Evolutionary conservation across 1,140 invertebrate species (phyloP), one percentile per base, ranked within the genome.

Genomic region (Adelges cooleyi): DNA sequence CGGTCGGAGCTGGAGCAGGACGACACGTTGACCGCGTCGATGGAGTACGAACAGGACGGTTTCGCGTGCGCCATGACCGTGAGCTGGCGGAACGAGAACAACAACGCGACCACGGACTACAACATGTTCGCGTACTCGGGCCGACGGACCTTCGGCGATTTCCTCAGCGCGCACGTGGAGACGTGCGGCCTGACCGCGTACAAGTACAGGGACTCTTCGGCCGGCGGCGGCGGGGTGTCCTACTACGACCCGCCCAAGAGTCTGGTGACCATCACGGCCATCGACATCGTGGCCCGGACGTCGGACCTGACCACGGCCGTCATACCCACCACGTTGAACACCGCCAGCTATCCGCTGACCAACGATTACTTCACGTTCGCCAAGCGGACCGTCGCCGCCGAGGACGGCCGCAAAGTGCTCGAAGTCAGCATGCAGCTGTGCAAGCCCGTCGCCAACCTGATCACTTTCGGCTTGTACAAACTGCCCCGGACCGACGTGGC

Each of bases 81-180:
- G 11, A 23, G 46, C 18, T 65, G 54, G 66, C 49, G 33, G 17
- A 67, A 65, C 46, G 56, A 62, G 36, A 62, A 62, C 54, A 48
- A 27, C 42, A 65, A 67, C 48, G 56, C 23, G 9, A 27, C 33
- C 22, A 50, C 66, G 6, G 48, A 62, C 3, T 67, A 67, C 56
- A 67, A 65, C 10, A 17, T 67, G 66, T 65, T 67, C 46, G 66
- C 44, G 25, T 67, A 67, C 18, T 59, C 66, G 15, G 66, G 66
- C 17, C 40, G 22, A 1, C 29, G 66, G 15, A 42, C 36, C 4
- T 67, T 67, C 54, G 49, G 66, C 33, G 54, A 46, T 0, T 54
- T 40, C 48, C 18, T 51, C n/a, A 50, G 40, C 20, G 49, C 48
- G 18, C 56, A 67, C 36, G 33, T 67, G 25, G 66, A 67, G 17